Evolutionary conservation across 2,888 invertebrate species (phyloP), one percentile per base, ranked within the genome.

Genomic region (Temnothorax ravouxi): DNA sequence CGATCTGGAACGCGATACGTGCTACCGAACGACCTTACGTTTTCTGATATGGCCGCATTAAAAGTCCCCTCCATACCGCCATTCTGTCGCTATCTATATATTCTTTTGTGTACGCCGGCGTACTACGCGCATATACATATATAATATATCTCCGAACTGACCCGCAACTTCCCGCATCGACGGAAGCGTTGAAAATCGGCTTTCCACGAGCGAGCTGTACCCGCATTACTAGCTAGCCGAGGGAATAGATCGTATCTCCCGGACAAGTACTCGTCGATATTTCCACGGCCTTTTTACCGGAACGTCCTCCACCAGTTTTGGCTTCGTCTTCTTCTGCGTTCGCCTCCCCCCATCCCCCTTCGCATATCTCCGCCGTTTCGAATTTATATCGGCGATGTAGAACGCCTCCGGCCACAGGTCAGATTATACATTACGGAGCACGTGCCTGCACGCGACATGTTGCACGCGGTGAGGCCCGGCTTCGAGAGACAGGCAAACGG

Each of bases 401-500:
- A 85, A 84, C 82, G 88, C 89, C 89, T 83, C 64, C 75, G 86
- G 89, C 86, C 89, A 86, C 77, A 79, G 88, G 80, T 87, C 84
- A 86, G 90, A 90, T 90, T 90, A 87, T 87, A 90, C 83, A 88
- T 88, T 87, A 86, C 82, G 69, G 66, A 90, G 88, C 89, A 91
- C 89, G 90, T 91, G 91, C 86, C 89, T 87, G 87, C 89, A 88
- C 90, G 91, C 91, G 90, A 90, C 91, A 90, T 85, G 87, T 89
- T 90, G 88, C 88, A 90, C 81, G 80, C 86, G 84, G 83, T 79
- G 85, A 85, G 59, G 29, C 59, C 41, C 50, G 77, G 64, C 41
- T 54, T 61, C 83, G 61, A 47, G 67, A 74, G 61, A 59, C 41
- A 69, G 62, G 50, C 69, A 34, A 69, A 77, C 56, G 71, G 29